A percentile compares a stretch with the other conserved stretches of the same genome.
Conservation (phyloP, 1,140 invertebrate genomes). For the Pseudomyrmex gracilis region DNA sequence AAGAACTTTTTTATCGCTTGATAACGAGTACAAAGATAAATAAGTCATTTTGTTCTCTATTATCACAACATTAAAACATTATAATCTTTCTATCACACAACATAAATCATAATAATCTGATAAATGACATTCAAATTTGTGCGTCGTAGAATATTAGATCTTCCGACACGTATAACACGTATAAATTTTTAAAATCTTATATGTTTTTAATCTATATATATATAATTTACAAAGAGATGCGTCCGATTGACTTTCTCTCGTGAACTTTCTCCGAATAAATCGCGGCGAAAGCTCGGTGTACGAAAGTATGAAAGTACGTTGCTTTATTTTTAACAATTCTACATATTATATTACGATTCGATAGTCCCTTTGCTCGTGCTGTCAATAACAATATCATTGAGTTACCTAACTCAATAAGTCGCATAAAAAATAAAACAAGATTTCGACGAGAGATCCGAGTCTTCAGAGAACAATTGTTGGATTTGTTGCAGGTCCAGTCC, state of each 20-base stretch:
- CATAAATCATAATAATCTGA: too few species aligned
- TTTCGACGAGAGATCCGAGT: background rate
- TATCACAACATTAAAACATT: too few species aligned
- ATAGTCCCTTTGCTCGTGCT: too few species aligned
- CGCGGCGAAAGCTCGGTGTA: background rate
- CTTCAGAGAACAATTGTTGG: background rate
- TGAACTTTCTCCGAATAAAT: conserved; percentile 6
- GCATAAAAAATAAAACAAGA: background rate
- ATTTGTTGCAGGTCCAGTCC: conserved; percentile 82
- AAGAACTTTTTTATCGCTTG: too few species aligned
- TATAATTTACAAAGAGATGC: background rate
- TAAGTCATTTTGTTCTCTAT: too few species aligned
- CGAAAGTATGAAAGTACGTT: background rate
- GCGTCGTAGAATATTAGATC: too few species aligned
- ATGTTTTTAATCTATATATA: too few species aligned
- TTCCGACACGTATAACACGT: too few species aligned
- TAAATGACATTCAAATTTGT: too few species aligned
- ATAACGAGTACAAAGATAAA: too few species aligned
- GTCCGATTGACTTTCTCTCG: background rate
- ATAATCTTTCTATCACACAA: too few species aligned
- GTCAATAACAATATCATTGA: background rate
- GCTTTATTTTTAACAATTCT: background rate
- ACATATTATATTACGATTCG: background rate
- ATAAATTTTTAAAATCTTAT: too few species aligned
- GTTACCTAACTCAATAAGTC: background rate